Conservation (phyloP, 1,140 invertebrate genomes). For the Drosophila guanche region DNA sequence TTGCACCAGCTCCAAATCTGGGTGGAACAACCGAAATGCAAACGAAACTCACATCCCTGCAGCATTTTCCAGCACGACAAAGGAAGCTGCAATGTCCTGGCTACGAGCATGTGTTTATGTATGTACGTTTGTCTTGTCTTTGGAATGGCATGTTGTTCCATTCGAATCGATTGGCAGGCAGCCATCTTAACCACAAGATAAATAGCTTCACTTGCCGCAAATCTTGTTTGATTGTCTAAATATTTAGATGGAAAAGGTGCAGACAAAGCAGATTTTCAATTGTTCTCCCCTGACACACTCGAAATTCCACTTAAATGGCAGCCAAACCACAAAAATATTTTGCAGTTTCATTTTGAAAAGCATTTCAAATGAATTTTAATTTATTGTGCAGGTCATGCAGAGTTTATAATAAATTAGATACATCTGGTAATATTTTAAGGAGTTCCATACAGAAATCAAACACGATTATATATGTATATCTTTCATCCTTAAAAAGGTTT, state of each 20-base stretch:
- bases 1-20: constrained; percentile 41
- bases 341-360: constrained; percentile 4
- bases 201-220: constrained; percentile 59
- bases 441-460: background rate
- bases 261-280: constrained; percentile 23
- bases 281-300: constrained; percentile 12
- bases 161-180: constrained; percentile 46
- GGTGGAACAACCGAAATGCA: constrained; percentile 43
- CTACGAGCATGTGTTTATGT: constrained; percentile 6
- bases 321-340: constrained; percentile 11
- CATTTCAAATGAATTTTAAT: background rate
- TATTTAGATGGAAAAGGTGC: constrained; percentile 42
- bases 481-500: too few relatives aligned
- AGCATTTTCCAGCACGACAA: constrained; percentile 56
- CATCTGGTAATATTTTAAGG: background rate
- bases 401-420: too few relatives aligned
- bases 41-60: constrained; percentile 47
- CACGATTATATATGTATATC: too few relatives aligned
- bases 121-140: constrained; percentile 17
- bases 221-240: constrained; percentile 74
- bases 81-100: constrained; percentile 14
- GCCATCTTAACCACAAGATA: constrained; percentile 60
- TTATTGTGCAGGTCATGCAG: background rate
- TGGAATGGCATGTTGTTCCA: constrained; percentile 1
- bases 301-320: background rate